Conservation (phyloP, 2,797 vertebrate species). For the Notoglanidium macrostoma region DNA sequence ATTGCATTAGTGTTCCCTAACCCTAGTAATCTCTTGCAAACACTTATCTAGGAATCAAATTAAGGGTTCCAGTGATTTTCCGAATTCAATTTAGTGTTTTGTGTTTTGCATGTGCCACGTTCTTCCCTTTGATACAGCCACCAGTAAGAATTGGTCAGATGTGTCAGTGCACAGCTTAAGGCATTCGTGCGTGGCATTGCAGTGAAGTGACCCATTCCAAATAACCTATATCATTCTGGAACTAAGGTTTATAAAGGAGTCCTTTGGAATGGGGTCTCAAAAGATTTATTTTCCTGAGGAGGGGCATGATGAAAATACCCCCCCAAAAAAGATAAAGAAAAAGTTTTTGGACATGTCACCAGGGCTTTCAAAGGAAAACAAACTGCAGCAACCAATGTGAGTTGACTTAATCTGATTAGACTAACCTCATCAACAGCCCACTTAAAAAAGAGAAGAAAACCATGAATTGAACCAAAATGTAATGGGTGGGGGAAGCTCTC, state of each 20-base stretch:
- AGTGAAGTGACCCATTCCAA: conserved; percentile 90
- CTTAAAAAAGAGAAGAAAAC: conserved; percentile 84
- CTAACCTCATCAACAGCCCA: conserved; percentile 89
- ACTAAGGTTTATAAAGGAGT: conserved; percentile 82
- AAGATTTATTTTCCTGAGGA: conserved; percentile 71
- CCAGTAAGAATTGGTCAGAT: conserved; percentile 78
- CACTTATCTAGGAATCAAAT: conserved; percentile 76
- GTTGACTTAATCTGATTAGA: conserved; percentile 97
- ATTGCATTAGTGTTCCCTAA: conserved; percentile 74
- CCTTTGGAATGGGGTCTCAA: conserved; percentile 81
- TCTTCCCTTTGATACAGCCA: conserved; percentile 67
- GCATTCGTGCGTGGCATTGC: conserved; percentile 77
- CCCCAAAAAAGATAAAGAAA: conserved; percentile 77
- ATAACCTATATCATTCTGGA: conserved; percentile 80
- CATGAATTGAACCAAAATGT: conserved; percentile 76
- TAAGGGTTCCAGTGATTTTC: conserved; percentile 78
- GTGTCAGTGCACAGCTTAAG: conserved; percentile 84
- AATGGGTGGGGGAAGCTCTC: conserved; percentile 64
- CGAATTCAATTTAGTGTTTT: conserved; percentile 77
- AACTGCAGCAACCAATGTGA: conserved; percentile 87
- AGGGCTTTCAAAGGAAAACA: conserved; percentile 87
- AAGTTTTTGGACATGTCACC: conserved; percentile 85
- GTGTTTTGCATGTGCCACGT: conserved; percentile 75
- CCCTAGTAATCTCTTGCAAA: conserved; percentile 70
- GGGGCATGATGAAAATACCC: conserved; percentile 83